These are phyloP conservation scores for Flexamia atlantica DNA, from an alignment of 2,888 invertebrate genomes.

Conservation along the genomic window DNA sequence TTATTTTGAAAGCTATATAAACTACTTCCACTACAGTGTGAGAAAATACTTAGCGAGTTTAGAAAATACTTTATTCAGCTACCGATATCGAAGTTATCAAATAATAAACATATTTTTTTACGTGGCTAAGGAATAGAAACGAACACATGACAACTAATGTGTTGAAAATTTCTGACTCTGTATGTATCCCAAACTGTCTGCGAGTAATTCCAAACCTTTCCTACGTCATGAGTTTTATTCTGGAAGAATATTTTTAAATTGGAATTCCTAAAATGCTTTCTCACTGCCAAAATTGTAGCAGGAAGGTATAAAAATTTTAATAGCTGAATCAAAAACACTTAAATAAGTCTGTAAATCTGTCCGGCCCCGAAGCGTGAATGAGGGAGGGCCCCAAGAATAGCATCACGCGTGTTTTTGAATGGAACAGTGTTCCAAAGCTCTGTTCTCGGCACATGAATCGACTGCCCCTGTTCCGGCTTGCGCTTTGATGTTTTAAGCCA, in stretches of 20 bases:
- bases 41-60: too few relatives aligned
- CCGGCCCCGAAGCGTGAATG: constrained; percentile 46
- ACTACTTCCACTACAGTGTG: too few relatives aligned
- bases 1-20: too few relatives aligned
- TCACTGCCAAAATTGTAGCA: constrained; percentile 27
- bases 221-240: not conserved
- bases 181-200: too few relatives aligned
- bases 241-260: constrained; percentile 16
- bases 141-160: too few relatives aligned
- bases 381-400: constrained; percentile 31
- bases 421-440: constrained; percentile 14
- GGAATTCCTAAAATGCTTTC: constrained; percentile 8
- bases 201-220: not conserved
- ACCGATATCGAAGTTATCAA: too few relatives aligned
- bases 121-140: too few relatives aligned
- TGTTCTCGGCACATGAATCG: constrained; percentile 15
- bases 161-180: too few relatives aligned
- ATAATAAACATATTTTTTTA: too few relatives aligned
- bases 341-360: constrained; percentile 61
- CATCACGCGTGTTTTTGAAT: constrained; percentile 6
- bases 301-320: constrained; percentile 57
- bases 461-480: not conserved
- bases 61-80: too few relatives aligned
- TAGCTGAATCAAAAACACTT: constrained; percentile 60
- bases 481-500: constrained; percentile 20